Percentiles rank a stretch among this genome's conserved stretches.
These are phyloP conservation scores for Diabrotica undecimpunctata DNA, from an alignment of 1,140 invertebrate species.

Conservation along the genomic window DNA sequence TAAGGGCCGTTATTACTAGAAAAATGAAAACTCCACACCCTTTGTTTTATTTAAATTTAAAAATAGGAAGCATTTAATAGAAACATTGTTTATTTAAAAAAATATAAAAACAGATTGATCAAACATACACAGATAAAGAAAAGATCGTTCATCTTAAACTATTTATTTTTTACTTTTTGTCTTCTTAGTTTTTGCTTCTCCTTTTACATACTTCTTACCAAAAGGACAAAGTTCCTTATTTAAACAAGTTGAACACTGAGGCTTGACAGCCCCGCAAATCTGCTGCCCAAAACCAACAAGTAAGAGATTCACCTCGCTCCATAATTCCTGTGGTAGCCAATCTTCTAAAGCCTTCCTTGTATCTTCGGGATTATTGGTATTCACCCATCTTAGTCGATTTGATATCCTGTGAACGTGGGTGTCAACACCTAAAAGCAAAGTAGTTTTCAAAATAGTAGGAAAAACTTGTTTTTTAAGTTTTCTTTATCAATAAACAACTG, in stretches of 20 bases:
- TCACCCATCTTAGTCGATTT: constrained; percentile 81
- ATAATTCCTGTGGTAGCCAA: constrained; percentile 83
- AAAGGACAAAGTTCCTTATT: constrained; percentile 83
- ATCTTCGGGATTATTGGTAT: constrained; percentile 81
- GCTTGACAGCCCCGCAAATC: constrained; percentile 76
- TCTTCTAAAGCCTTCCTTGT: constrained; percentile 80
- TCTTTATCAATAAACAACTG: not conserved
- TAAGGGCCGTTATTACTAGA: too few relatives aligned
- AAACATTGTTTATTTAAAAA: too few relatives aligned
- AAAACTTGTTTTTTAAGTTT: not conserved
- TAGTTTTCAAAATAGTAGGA: constrained; percentile 8
- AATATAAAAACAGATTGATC: too few relatives aligned
- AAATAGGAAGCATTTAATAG: too few relatives aligned
- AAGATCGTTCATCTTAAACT: too few relatives aligned
- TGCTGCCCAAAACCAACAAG: constrained; percentile 97
- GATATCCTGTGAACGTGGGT: constrained; percentile 96
- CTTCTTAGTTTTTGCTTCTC: constrained; percentile 20
- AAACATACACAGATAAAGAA: too few relatives aligned
- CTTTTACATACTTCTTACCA: constrained; percentile 40
- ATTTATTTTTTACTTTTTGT: not conserved
- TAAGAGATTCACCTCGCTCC: constrained; percentile 87
- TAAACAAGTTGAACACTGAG: constrained; percentile 79
- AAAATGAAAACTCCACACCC: too few relatives aligned
- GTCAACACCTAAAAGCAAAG: constrained; percentile 69
- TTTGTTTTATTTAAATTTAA: too few relatives aligned